Conservation (phyloP, 2,113 vertebrate genomes). For the Coptodon bakossiorum region DNA sequence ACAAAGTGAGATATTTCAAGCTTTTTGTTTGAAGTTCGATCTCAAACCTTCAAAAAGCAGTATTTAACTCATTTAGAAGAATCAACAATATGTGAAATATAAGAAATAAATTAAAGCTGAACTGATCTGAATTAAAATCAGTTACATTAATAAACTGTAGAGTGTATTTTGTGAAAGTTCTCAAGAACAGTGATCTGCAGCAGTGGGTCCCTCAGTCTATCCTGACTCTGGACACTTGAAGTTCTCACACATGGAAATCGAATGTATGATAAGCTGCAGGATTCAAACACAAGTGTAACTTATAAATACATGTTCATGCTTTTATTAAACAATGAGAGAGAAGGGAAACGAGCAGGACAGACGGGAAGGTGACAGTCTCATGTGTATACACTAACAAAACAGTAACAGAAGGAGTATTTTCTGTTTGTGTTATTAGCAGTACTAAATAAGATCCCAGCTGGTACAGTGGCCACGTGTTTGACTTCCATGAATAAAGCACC, state of each 20-base stretch:
- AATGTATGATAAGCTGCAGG: not conserved
- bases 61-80: not conserved
- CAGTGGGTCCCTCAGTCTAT: not conserved
- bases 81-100: not conserved
- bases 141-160: not conserved
- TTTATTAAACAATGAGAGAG: not conserved
- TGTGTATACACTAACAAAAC: not conserved
- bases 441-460: not conserved
- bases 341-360: not conserved
- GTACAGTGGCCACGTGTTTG: not conserved
- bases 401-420: not conserved
- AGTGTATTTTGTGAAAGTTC: not conserved
- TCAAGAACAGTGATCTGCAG: not conserved
- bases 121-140: not conserved
- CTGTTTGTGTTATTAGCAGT: not conserved
- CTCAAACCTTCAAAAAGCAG: not conserved
- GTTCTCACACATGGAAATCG: not conserved
- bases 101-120: not conserved
- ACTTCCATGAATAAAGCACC: not conserved
- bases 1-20: not conserved
- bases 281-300: not conserved
- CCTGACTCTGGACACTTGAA: not conserved
- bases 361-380: not conserved
- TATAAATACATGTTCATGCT: not conserved
- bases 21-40: not conserved